Evolutionary conservation across 2,113 vertebrate genomes (phyloP).

Genomic region (Carassius auratus): DNA sequence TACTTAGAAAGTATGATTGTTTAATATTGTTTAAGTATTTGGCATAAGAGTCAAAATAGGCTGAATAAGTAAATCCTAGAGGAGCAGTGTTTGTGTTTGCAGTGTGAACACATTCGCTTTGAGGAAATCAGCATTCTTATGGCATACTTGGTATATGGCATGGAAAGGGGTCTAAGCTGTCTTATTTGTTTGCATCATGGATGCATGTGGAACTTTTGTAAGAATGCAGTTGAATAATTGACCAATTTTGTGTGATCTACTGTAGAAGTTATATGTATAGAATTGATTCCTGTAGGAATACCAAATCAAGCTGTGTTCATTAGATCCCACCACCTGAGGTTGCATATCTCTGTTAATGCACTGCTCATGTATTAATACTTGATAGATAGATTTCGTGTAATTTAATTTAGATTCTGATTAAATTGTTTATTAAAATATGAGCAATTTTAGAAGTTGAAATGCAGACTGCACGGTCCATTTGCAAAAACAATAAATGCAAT

Average conservation of each 20-base stretch:
- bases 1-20: neutral
- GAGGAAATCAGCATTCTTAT: neutral
- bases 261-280: neutral
- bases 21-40: constrained; percentile 1
- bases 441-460: neutral
- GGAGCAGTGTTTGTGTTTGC: neutral
- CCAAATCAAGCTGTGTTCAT: neutral
- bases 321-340: neutral
- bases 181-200: neutral
- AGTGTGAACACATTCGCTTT: neutral
- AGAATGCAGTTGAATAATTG: neutral
- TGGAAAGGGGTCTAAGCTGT: neutral
- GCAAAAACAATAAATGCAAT: neutral
- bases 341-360: neutral
- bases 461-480: neutral
- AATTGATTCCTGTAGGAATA: neutral
- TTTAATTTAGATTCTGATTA: neutral
- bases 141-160: neutral
- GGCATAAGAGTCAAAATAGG: neutral
- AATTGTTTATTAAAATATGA: neutral
- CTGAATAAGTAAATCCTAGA: constrained; percentile 3
- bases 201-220: neutral
- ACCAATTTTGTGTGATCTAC: neutral
- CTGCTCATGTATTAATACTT: neutral
- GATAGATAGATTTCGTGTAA: neutral